Conservation (phyloP, 2,113 vertebrate genomes). For the Pteropus alecto region DNA sequence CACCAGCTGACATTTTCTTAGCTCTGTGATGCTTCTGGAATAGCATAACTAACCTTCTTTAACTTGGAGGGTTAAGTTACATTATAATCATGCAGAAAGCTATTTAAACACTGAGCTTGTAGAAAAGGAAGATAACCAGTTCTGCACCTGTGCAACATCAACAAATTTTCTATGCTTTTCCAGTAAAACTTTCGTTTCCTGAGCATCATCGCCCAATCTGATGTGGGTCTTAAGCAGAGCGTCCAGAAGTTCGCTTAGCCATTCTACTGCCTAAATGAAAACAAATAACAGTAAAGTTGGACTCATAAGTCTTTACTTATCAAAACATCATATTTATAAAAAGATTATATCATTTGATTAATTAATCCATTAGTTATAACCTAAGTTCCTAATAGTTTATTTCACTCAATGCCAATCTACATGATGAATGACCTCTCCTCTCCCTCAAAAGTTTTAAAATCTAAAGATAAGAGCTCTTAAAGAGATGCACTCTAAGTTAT, state of each 20-base stretch:
- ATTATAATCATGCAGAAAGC: conserved; percentile 59
- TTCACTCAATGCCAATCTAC: not conserved
- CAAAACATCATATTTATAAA: not conserved
- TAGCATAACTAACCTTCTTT: conserved; percentile 58
- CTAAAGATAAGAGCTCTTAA: not conserved
- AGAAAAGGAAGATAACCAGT: conserved; percentile 58
- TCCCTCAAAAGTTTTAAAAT: not conserved
- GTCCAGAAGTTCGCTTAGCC: conserved; percentile 95
- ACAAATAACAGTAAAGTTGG: not conserved
- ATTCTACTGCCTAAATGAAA: conserved; percentile 92
- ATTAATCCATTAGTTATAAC: not conserved
- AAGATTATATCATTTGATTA: not conserved
- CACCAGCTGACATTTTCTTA: not conserved
- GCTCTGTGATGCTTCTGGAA: conserved; percentile 28
- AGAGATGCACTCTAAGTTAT: not conserved
- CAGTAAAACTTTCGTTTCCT: conserved; percentile 95
- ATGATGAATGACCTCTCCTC: not conserved
- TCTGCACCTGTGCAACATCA: conserved; percentile 96
- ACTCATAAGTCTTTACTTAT: not conserved
- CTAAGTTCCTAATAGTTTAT: not conserved
- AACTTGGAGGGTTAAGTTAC: conserved; percentile 39
- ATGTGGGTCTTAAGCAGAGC: conserved; percentile 96
- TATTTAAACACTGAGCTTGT: conserved; percentile 45
- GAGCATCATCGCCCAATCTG: conserved; percentile 93
- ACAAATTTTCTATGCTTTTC: conserved; percentile 99